Percentiles rank a stretch among this genome's conserved stretches.
These are phyloP conservation scores for Phasia obesa DNA, from an alignment of 2,888 invertebrate species.

Conservation along the genomic window DNA sequence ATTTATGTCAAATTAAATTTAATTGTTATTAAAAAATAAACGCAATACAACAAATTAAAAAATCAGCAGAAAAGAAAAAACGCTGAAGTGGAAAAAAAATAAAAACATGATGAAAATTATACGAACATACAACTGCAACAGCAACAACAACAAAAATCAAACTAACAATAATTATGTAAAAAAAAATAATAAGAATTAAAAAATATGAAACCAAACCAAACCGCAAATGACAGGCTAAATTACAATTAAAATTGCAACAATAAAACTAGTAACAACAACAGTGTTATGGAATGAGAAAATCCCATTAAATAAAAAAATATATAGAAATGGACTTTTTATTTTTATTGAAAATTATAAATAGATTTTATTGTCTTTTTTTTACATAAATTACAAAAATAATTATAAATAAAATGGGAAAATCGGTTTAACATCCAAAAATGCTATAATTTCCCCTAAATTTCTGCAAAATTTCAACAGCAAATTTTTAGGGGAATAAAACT, in stretches of 20 bases:
- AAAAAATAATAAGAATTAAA: constrained; percentile 44
- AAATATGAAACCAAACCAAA: constrained; percentile 60
- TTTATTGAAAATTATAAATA: not conserved
- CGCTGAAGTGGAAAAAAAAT: constrained; percentile 37
- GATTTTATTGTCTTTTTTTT: too few species aligned
- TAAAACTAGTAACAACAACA: constrained; percentile 11
- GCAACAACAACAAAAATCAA: constrained; percentile 26
- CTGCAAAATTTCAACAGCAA: constrained; percentile 27
- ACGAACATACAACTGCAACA: constrained; percentile 41
- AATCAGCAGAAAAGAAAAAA: constrained; percentile 48
- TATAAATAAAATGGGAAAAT: too few species aligned
- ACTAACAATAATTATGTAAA: constrained; percentile 43
- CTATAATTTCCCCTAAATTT: constrained; percentile 63
- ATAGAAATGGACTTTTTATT: not conserved
- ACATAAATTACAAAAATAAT: too few species aligned
- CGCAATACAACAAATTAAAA: constrained; percentile 67
- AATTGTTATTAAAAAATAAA: constrained; percentile 76
- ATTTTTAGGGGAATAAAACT: constrained; percentile 29
- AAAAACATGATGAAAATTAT: constrained; percentile 56
- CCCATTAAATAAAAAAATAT: not conserved
- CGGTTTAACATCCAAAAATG: not conserved
- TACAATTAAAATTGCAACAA: constrained; percentile 69
- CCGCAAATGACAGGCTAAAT: constrained; percentile 71
- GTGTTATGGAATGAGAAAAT: constrained; percentile 19
- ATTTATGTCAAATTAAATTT: constrained; percentile 81